Evolutionary conservation across 1,140 invertebrate species (phyloP).

Genomic region (Drosophila sucinea): DNA sequence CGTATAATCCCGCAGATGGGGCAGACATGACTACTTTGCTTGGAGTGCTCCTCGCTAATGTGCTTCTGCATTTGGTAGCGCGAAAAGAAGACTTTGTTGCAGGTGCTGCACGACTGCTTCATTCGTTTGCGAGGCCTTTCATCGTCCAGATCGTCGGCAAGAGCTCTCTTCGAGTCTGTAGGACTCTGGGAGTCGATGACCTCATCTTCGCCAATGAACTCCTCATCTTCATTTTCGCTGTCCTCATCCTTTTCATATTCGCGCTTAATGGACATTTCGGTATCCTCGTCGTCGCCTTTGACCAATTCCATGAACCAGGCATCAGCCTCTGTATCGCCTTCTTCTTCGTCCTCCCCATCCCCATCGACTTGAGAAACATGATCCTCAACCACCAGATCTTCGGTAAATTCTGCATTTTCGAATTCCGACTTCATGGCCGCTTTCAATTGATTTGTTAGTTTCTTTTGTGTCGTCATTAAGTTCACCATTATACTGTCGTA

Average conservation of each 20-base stretch:
- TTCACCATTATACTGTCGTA: slow-evolving; percentile 79
- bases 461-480: slow-evolving; percentile 70
- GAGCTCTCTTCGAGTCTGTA: neutral
- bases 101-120: slow-evolving; percentile 61
- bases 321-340: slow-evolving; percentile 61
- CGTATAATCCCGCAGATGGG: slow-evolving; percentile 70
- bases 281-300: slow-evolving; percentile 57
- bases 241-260: slow-evolving; percentile 50
- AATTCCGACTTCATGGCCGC: slow-evolving; percentile 58
- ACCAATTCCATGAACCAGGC: slow-evolving; percentile 66
- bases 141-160: slow-evolving; percentile 15
- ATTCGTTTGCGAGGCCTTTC: slow-evolving; percentile 38
- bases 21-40: slow-evolving; percentile 57
- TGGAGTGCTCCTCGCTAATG: slow-evolving; percentile 66
- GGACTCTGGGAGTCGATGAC: slow-evolving; percentile 18
- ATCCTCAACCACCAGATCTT: slow-evolving; percentile 50
- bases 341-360: slow-evolving; percentile 7
- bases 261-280: slow-evolving; percentile 50
- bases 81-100: slow-evolving; percentile 60
- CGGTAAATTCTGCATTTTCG: slow-evolving; percentile 31
- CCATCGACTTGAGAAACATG: neutral
- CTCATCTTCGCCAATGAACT: slow-evolving; percentile 53
- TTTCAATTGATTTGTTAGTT: slow-evolving; percentile 57
- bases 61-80: slow-evolving; percentile 71
- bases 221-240: slow-evolving; percentile 47